Evolutionary conservation across 2,797 vertebrate species (phyloP).

Genomic region (Cossypha dichroa): DNA sequence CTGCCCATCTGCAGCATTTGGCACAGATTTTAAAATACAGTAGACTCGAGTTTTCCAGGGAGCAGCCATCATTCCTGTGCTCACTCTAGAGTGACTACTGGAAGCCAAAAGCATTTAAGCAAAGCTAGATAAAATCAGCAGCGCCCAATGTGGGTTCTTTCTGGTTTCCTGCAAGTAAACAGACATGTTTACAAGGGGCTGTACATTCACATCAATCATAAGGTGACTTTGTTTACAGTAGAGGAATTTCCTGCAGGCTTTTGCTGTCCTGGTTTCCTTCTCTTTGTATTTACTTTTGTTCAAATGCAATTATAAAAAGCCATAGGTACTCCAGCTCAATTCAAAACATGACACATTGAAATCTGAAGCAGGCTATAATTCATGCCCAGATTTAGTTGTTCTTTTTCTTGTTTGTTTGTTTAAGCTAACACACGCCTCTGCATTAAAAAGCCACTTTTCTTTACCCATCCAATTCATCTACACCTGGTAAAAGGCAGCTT

Average conservation of each 20-base stretch:
- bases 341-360: conserved; percentile 52
- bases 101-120: conserved; percentile 66
- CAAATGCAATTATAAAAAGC: conserved; percentile 62
- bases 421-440: conserved; percentile 49
- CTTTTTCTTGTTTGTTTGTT: conserved; percentile 67
- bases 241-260: conserved; percentile 71
- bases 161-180: conserved; percentile 72
- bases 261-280: conserved; percentile 73
- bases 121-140: conserved; percentile 72
- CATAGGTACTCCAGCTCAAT: conserved; percentile 53
- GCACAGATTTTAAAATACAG: conserved; percentile 2
- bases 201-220: conserved; percentile 74
- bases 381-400: conserved; percentile 55
- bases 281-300: conserved; percentile 70
- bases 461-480: conserved; percentile 27
- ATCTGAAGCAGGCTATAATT: conserved; percentile 51
- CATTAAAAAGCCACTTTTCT: conserved; percentile 60
- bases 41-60: not conserved
- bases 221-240: conserved; percentile 71
- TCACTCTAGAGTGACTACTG: conserved; percentile 66
- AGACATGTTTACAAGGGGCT: conserved; percentile 71
- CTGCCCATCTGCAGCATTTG: conserved; percentile 13
- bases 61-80: not conserved
- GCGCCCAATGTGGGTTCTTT: conserved; percentile 51
- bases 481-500: conserved; percentile 32